phyloP scores from a whole-genome alignment of 2,888 invertebrate species.

The Penaeus monodon region DNA sequence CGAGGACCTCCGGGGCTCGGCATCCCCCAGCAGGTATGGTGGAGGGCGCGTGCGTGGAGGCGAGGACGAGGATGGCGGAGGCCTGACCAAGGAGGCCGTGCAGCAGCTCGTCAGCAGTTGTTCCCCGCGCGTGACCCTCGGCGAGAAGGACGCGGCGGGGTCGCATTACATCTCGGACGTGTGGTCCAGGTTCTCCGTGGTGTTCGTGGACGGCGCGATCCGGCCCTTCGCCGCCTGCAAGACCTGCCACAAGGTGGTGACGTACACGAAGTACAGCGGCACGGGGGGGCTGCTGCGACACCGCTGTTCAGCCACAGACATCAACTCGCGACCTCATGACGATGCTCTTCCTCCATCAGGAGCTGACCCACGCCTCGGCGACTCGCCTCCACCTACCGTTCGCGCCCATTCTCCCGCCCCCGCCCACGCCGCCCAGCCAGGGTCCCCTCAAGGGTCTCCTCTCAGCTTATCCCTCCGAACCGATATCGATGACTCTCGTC shows the following conservation, averaged over 20 bases:
- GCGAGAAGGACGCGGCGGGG: conserved; percentile 60
- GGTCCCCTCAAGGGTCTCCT: conserved; percentile 49
- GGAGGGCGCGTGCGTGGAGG: conserved; percentile 33
- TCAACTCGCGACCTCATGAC: conserved; percentile 37
- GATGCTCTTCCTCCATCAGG: conserved; percentile 32
- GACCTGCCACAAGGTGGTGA: conserved; percentile 62
- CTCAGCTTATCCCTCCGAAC: conserved; percentile 38
- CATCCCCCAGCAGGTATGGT: conserved; percentile 44
- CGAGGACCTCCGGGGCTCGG: conserved; percentile 42
- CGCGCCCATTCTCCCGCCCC: conserved; percentile 47
- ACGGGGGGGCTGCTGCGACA: conserved; percentile 60
- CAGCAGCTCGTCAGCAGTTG: conserved; percentile 58
- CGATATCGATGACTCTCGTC: conserved; percentile 26
- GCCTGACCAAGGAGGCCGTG: conserved; percentile 57
- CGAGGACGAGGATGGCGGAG: conserved; percentile 37
- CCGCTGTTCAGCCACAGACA: conserved; percentile 51
- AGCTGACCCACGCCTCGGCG: conserved; percentile 51
- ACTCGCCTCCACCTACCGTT: conserved; percentile 49
- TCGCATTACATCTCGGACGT: conserved; percentile 63
- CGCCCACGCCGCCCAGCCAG: conserved; percentile 47
- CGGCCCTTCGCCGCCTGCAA: conserved; percentile 61
- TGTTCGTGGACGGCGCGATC: conserved; percentile 56
- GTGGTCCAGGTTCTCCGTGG: conserved; percentile 63
- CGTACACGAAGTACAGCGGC: conserved; percentile 64
- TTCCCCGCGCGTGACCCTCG: conserved; percentile 50